These are phyloP conservation scores for Mythimna vitellina DNA, from an alignment of 2,888 invertebrate species.

Conservation along the genomic window DNA sequence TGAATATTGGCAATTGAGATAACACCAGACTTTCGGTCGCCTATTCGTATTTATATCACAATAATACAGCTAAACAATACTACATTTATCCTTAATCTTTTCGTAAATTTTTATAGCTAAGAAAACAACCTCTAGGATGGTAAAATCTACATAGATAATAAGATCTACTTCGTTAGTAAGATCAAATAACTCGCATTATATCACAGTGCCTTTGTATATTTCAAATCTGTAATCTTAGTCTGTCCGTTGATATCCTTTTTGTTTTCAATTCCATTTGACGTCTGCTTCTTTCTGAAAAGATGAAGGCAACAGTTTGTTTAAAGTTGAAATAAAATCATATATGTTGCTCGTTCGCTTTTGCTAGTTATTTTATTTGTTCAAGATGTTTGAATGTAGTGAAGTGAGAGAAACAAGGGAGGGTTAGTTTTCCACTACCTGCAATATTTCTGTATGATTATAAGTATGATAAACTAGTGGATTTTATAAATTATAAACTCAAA, in stretches of 20 bases:
- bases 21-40: slow-evolving; percentile 29
- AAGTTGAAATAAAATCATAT: slow-evolving; percentile 51
- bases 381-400: slow-evolving; percentile 28
- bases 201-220: slow-evolving; percentile 46
- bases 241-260: slow-evolving; percentile 48
- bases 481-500: not conserved
- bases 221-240: slow-evolving; percentile 42
- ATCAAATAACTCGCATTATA: slow-evolving; percentile 32
- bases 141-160: slow-evolving; percentile 24
- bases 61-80: slow-evolving; percentile 10
- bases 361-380: slow-evolving; percentile 46
- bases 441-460: not conserved
- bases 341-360: slow-evolving; percentile 40
- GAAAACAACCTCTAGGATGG: not conserved
- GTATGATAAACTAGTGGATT: not conserved
- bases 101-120: slow-evolving; percentile 1
- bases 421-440: not conserved
- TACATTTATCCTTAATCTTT: slow-evolving; percentile 29
- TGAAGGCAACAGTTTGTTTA: slow-evolving; percentile 52
- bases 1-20: slow-evolving; percentile 34
- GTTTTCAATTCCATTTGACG: slow-evolving; percentile 48
- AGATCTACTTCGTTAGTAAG: slow-evolving; percentile 32
- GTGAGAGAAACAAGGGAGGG: not conserved
- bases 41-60: slow-evolving; percentile 33
- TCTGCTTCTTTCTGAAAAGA: slow-evolving; percentile 51